phyloP scores from a whole-genome alignment of 2,113 vertebrate genomes.

The Strix aluco region DNA sequence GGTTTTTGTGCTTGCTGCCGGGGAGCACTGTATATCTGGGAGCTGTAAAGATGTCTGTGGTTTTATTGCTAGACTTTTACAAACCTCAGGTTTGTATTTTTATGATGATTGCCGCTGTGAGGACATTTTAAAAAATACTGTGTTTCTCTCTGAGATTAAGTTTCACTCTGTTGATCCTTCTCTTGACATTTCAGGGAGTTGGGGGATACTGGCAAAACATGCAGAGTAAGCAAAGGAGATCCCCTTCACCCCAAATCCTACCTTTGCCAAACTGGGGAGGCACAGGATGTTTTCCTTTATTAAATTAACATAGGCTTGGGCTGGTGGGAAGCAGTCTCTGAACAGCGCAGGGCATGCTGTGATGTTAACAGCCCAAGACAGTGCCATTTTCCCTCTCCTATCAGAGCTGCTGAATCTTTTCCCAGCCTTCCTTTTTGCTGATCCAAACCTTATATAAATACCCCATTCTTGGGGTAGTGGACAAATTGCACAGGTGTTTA shows the following conservation, averaged over 20 bases:
- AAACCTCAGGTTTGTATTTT: slow-evolving; percentile 57
- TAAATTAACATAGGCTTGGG: not conserved
- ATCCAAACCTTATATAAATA: not conserved
- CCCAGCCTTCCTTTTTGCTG: not conserved
- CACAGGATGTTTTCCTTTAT: not conserved
- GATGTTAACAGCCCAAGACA: not conserved
- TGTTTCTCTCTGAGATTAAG: slow-evolving; percentile 8
- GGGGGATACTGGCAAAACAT: slow-evolving; percentile 9
- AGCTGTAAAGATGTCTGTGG: slow-evolving; percentile 56
- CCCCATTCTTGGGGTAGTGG: not conserved
- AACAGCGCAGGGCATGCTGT: not conserved
- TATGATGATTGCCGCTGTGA: slow-evolving; percentile 37
- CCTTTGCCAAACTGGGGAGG: not conserved
- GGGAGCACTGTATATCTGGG: slow-evolving; percentile 12
- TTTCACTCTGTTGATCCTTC: slow-evolving; percentile 14
- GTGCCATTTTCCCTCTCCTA: not conserved
- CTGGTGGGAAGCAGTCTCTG: not conserved
- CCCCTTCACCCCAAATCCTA: not conserved
- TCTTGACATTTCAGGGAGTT: slow-evolving; percentile 17
- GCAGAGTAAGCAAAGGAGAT: not conserved
- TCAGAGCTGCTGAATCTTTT: not conserved
- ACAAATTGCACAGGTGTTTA: not conserved
- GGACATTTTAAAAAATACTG: not conserved
- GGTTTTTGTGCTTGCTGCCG: not conserved
- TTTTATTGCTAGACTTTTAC: slow-evolving; percentile 52